Evolutionary conservation across 1,140 invertebrate species (phyloP).

Genomic region (Sycobia sp.): DNA sequence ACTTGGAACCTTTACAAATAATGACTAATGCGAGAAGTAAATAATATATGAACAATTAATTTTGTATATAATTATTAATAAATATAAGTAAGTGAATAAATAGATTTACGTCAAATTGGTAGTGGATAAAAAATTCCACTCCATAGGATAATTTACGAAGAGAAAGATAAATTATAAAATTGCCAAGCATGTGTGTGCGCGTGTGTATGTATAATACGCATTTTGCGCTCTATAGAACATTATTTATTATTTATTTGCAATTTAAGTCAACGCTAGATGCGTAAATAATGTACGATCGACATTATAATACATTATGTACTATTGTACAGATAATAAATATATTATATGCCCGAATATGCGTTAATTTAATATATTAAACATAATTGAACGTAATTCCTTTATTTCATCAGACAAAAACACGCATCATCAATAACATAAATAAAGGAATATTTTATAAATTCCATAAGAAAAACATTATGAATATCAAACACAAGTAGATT

Average conservation of each 20-base stretch:
- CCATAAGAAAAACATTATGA: too few species aligned
- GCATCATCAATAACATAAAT: too few species aligned
- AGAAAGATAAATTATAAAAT: constrained; percentile 28
- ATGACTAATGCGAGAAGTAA: constrained; percentile 14
- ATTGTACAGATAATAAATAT: constrained; percentile 59
- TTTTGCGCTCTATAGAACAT: constrained; percentile 48
- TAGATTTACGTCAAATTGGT: constrained; percentile 32
- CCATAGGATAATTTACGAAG: constrained; percentile 38
- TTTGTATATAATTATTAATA: constrained; percentile 53
- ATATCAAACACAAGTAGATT: too few species aligned
- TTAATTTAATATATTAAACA: too few species aligned
- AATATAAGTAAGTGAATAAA: constrained; percentile 46
- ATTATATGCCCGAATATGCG: constrained; percentile 33
- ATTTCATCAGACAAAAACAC: too few species aligned
- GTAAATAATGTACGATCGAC: constrained; percentile 48
- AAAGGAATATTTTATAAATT: too few species aligned
- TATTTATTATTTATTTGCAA: constrained; percentile 61
- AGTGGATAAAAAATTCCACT: constrained; percentile 34
- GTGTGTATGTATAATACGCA: too few species aligned
- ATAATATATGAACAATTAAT: constrained; percentile 30
- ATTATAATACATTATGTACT: constrained; percentile 53
- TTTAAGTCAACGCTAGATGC: constrained; percentile 43
- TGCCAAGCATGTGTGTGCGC: constrained; percentile 27
- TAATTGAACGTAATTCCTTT: too few species aligned
- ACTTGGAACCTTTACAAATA: constrained; percentile 42